Percentiles rank a stretch among this genome's conserved stretches.
Conservation (phyloP, 2,113 vertebrate genomes). For the Orientallactaga bullata region DNA sequence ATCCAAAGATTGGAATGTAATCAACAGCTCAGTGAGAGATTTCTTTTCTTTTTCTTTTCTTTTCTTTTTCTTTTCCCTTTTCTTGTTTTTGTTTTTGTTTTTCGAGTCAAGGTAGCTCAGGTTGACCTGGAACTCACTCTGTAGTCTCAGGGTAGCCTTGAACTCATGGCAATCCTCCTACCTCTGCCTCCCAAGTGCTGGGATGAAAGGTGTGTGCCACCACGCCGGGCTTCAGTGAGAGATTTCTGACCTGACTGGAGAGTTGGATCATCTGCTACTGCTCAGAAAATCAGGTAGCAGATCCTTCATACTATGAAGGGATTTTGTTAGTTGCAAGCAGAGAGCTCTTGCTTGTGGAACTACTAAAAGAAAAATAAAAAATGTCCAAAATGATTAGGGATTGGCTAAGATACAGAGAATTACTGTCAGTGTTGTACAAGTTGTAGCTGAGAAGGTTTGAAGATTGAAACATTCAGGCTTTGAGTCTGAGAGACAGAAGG, state of each 20-base stretch:
- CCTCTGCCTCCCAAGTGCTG: too few relatives aligned
- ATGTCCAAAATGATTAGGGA: slow-evolving; percentile 1
- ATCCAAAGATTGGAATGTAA: not conserved
- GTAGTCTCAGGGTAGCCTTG: too few relatives aligned
- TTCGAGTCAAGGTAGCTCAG: too few relatives aligned
- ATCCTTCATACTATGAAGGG: not conserved
- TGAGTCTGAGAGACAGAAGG: not conserved
- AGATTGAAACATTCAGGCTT: not conserved
- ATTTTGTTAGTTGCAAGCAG: not conserved
- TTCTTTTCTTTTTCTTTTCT: too few relatives aligned
- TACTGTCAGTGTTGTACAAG: not conserved
- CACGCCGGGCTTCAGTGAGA: too few relatives aligned
- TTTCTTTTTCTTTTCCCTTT: too few relatives aligned
- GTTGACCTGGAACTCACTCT: too few relatives aligned
- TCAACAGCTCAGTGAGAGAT: not conserved
- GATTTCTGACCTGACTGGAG: not conserved
- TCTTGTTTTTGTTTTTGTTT: too few relatives aligned
- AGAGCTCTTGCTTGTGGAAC: not conserved
- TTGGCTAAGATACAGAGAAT: not conserved
- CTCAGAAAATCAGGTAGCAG: slow-evolving; percentile 40
- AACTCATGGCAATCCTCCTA: too few relatives aligned
- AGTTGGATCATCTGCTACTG: not conserved
- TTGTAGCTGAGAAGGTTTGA: not conserved
- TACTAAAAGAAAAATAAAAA: slow-evolving; percentile 28
- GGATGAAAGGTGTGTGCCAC: too few relatives aligned